phyloP scores from a whole-genome alignment of 2,888 invertebrate genomes.

The Drosophila prostipennis region DNA sequence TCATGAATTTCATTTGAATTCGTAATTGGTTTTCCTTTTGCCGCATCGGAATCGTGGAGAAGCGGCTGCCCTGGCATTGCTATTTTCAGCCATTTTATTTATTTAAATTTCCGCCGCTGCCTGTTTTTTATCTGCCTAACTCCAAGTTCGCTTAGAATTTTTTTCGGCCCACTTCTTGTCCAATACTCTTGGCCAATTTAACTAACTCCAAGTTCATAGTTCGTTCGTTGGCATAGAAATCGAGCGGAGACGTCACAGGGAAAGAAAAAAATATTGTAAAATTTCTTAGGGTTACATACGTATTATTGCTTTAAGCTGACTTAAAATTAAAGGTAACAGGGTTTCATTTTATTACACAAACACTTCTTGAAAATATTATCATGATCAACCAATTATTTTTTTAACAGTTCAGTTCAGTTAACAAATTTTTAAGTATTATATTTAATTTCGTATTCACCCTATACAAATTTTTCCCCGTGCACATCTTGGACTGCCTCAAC shows the following conservation, averaged over 20 bases:
- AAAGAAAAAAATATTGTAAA: not conserved
- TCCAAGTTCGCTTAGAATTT: slow-evolving; percentile 29
- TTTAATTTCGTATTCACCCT: no score
- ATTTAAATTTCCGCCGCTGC: slow-evolving; percentile 50
- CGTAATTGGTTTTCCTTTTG: slow-evolving; percentile 60
- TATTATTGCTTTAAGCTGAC: not conserved
- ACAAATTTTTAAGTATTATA: no score
- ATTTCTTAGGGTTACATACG: not conserved
- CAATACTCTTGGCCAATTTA: slow-evolving; percentile 39
- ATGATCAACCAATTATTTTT: no score
- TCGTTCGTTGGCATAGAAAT: slow-evolving; percentile 38
- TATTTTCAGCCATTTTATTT: slow-evolving; percentile 52
- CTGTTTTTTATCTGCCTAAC: slow-evolving; percentile 28
- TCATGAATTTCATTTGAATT: slow-evolving; percentile 72
- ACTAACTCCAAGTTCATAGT: slow-evolving; percentile 53
- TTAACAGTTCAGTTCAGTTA: no score
- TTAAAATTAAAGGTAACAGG: no score
- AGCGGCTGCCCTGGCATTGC: slow-evolving; percentile 17
- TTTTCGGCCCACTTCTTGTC: slow-evolving; percentile 11
- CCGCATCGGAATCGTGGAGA: slow-evolving; percentile 32
- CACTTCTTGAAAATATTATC: no score
- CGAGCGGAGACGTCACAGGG: not conserved
- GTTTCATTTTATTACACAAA: no score
- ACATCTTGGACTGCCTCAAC: slow-evolving; percentile 9
- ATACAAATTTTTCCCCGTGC: not conserved